Conservation (phyloP, 37 sponge, comb jelly and placozoan species). For the Haliclona indistincta region DNA sequence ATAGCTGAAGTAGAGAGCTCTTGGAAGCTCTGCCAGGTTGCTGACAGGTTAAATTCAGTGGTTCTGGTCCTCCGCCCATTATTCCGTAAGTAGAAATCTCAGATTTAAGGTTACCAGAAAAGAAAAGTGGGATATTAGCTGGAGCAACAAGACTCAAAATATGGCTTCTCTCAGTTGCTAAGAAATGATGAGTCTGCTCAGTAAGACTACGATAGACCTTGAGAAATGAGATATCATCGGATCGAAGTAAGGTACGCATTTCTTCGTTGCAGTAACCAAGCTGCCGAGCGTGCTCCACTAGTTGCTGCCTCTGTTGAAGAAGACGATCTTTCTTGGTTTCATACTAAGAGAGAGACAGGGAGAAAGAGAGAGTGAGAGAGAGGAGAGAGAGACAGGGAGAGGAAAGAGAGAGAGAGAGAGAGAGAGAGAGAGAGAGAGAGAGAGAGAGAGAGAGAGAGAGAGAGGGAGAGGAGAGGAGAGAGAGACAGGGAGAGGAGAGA, state of each 20-base stretch:
- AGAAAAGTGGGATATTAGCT: slow-evolving; percentile 51
- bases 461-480: too few species aligned
- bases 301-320: slow-evolving; percentile 25
- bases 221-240: too few species aligned
- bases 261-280: slow-evolving; percentile 33
- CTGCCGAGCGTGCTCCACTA: neutral
- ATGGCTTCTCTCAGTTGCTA: slow-evolving; percentile 52
- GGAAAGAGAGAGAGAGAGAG: too few species aligned
- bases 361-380: slow-evolving; percentile 13
- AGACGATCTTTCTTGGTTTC: slow-evolving; percentile 22
- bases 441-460: too few species aligned
- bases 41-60: slow-evolving; percentile 28
- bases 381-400: too few species aligned
- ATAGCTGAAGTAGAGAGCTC: slow-evolving; percentile 37
- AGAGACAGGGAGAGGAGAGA: too few species aligned
- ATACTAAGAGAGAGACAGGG: slow-evolving; percentile 19
- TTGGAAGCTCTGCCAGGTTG: neutral
- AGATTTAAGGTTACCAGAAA: slow-evolving; percentile 13
- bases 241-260: too few species aligned
- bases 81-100: slow-evolving; percentile 42
- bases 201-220: too few species aligned
- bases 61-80: slow-evolving; percentile 65
- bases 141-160: slow-evolving; percentile 17
- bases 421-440: too few species aligned
- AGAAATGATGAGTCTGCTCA: too few species aligned